Base-by-base conservation (phyloP, 2,888 invertebrate species). In the Oeneis ivallda region DNA sequence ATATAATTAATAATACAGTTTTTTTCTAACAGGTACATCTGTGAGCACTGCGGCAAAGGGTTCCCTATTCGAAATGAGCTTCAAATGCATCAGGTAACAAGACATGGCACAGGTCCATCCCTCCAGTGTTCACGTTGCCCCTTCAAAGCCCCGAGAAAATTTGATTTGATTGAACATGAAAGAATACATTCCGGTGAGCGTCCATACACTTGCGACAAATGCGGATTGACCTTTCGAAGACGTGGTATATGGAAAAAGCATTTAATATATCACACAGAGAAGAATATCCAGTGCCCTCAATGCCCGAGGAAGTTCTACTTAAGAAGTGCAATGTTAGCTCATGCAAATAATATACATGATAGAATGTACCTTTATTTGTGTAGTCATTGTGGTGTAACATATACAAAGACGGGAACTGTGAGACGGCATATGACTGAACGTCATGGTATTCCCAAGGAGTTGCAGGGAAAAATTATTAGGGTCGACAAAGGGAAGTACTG, bases 191-290 rank as follows among this genome's bases (percentile, higher is more conserved):
- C 90, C 0, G 91, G 90, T 0, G 91, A 91, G 66, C 68, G 91
- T 26, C 92, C 92, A 0, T 91, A 85, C 41, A 79, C 88, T 0
- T 92, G 92, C 70, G 89, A 90, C 0, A 84, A 86, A 66, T 92
- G 92, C 19, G 90, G 90, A 0, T 67, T 89, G 2, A 89, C 88
- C 0, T 92, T 91, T 75, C 81, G 88, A 0, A 76, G 89, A 64
- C 76, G 79, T 62, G 84, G 82, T 0, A 83, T 89, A 53, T 89
- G 86, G 83, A 84, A 73, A n/a, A 88, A 87, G 19, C 92, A 92
- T 72, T 71, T 85, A n/a, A 71, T 85, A n/a, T 79, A 81, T 53
- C 91, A 92, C 60, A 75, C 75, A 3, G 90, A 91, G 34, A 92
- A 89, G 63, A 84, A 77, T 0, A 70, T 84, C 0, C 84, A 86